Percentiles rank a stretch among this genome's conserved stretches.
phyloP scores from a whole-genome alignment of 2,888 invertebrate species.

The Meandrusa payeni region DNA sequence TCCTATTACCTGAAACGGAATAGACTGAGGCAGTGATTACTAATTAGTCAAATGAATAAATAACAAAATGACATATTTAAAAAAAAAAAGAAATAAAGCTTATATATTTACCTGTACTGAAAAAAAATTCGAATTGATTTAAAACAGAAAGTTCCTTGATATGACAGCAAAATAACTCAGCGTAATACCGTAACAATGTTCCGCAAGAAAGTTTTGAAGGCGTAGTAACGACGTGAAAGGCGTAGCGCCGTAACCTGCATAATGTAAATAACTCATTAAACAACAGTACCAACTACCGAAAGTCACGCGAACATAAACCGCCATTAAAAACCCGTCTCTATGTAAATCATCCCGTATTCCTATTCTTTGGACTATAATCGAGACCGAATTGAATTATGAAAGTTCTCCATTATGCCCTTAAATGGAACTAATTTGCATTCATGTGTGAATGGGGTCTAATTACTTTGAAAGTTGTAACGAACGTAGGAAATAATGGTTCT shows the following conservation, averaged over 20 bases:
- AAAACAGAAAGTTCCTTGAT: no score
- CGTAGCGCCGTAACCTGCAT: constrained; percentile 4
- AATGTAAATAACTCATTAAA: constrained; percentile 18
- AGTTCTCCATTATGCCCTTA: constrained; percentile 8
- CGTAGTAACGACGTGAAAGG: not conserved
- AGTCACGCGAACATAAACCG: constrained; percentile 16
- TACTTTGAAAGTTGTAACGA: no score
- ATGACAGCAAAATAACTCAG: not conserved
- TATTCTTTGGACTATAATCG: constrained; percentile 10
- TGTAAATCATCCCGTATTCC: constrained; percentile 11
- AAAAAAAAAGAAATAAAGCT: no score
- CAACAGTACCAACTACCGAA: constrained; percentile 6
- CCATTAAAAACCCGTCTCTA: constrained; percentile 13
- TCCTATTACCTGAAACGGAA: no score
- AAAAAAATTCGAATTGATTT: no score
- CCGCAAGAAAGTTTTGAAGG: not conserved
- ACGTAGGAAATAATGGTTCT: no score
- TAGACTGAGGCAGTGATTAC: no score
- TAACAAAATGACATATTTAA: no score
- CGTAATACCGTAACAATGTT: constrained; percentile 1
- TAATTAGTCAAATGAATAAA: no score
- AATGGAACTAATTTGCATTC: constrained; percentile 11
- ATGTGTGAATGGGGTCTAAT: not conserved
- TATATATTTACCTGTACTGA: no score
- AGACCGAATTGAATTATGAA: constrained; percentile 12